Base-by-base conservation (phyloP, 2,797 vertebrate genomes). In the Oophaga sylvatica region DNA sequence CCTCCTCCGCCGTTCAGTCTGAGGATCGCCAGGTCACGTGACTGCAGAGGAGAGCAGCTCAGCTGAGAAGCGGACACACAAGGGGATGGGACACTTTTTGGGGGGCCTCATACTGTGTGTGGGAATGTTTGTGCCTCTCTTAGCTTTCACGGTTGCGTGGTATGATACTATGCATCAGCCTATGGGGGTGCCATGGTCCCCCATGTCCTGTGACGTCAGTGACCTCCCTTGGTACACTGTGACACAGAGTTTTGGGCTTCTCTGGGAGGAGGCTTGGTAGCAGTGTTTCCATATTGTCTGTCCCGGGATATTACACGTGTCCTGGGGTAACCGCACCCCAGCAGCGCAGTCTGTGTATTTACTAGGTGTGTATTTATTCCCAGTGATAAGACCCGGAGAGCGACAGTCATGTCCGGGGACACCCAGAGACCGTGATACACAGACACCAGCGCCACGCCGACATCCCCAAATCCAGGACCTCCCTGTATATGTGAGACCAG, bases 361-460 rank as follows among this genome's bases (percentile, higher is more conserved):
- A 71, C 70, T 26, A 48, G 76, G 82, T 81, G 88, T 86, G 84
- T 78, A 80, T 86, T 81, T 83, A 82, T 86, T 77, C 35, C 78
- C 62, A 70, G 45, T 29, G 83, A 89, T 86, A 85, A 89, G 83
- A 89, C 13, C 73, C 53, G 87, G 83, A 78, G 67, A 31, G 70
- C 67, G 11, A 31, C 26, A 41, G 65, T 59, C n/a, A 56, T 1
- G 4, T 84, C 77, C 82, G 41, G 67, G 87, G 59, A 82, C 45
- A 76, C 73, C 20, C 45, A 22, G 70, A 65, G 35, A 41, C 35
- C 35, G 35, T 41, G 35, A 41, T 41, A 41, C 3, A 41, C 35
- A 26, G 26, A 26, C 22, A 22, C 48, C 48, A 53, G 48, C 48
- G 48, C 48, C 8, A 11, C 48, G 48, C 48, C 48, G 11, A 53